Conservation (phyloP, 2,113 vertebrate species). For the Paramormyrops kingsleyae region DNA sequence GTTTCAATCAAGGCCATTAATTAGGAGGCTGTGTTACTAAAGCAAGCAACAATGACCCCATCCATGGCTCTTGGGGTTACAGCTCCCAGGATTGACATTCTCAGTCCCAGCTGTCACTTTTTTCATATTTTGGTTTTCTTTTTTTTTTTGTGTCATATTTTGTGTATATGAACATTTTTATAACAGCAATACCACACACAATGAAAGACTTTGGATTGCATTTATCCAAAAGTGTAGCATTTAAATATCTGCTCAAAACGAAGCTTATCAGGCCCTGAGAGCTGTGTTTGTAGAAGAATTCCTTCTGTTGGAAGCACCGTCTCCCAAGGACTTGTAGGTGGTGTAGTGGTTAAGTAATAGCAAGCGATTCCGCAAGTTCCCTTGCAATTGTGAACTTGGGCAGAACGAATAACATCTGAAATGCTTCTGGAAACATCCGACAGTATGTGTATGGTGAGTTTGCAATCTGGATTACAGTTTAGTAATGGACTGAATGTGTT, state of each 20-base stretch:
- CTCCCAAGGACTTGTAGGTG: not conserved
- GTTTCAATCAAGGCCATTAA: not conserved
- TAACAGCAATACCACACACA: not conserved
- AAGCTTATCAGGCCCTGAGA: not conserved
- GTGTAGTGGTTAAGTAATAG: not conserved
- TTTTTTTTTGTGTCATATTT: not conserved
- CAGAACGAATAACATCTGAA: not conserved
- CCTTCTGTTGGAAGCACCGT: not conserved
- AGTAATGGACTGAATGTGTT: not conserved
- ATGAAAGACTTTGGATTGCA: constrained; percentile 3
- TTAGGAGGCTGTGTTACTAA: not conserved
- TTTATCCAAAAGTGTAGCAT: not conserved
- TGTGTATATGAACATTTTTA: not conserved
- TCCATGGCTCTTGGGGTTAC: not conserved
- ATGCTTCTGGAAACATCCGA: not conserved
- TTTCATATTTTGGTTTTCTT: not conserved
- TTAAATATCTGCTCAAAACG: not conserved
- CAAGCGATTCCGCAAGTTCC: not conserved
- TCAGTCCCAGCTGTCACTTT: constrained; percentile 6
- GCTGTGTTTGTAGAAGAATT: not conserved
- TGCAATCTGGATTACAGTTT: not conserved
- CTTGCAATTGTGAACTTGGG: not conserved
- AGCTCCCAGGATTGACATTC: not conserved
- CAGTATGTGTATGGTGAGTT: not conserved
- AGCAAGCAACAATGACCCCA: not conserved